Base-by-base conservation (phyloP, 2,113 vertebrate genomes). In the Uria aalge region DNA sequence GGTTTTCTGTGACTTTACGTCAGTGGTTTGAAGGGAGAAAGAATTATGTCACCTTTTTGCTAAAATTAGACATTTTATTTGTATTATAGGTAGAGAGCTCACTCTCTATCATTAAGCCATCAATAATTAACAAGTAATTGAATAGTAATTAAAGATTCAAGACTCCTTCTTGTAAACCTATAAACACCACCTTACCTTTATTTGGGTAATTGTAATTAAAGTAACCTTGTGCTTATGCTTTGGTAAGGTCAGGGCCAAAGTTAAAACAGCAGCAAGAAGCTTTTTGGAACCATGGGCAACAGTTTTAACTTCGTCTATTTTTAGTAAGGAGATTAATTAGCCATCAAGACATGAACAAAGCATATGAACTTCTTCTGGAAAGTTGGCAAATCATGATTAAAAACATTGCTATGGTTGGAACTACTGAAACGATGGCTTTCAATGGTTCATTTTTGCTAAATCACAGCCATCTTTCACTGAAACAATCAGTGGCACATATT, bases 371-470 rank as follows among this genome's bases (percentile, higher is more conserved):
- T 77, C 59, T n/a, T 8, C 32, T 84, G 64, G 36, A 57, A 81
- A 21, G 19, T 21, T 89, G 36, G 86, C 5, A 17, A 89, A 92
- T 64, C 19, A 7, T 50, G 30, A 78, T 48, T 88, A 71, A 89
- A 94, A 86, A 40, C 17, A 72, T 52, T 71, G 40, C 40, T 91
- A 47, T 75, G 36, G 40, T 81, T 12, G 8, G 40, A 91, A 78
- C 52, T 60, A 84, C 60, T 81, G 60, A 91, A 95, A 80, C 1
- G 0, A 85, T 47, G 22, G 20, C 22, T 90, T 95, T 76, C 66
- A 92, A 92, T 75, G 36, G 27, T 72, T 94, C 52, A 6, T 78
- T 95, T 92, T 89, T 89, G 40, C 53, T 81, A 94, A 95, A 87
- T 89, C 52, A 47, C 22, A 78, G 43, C 5, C 52, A 60, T 59